Evolutionary conservation across 2,113 vertebrate species (phyloP).

Genomic region (Delphinus delphis): DNA sequence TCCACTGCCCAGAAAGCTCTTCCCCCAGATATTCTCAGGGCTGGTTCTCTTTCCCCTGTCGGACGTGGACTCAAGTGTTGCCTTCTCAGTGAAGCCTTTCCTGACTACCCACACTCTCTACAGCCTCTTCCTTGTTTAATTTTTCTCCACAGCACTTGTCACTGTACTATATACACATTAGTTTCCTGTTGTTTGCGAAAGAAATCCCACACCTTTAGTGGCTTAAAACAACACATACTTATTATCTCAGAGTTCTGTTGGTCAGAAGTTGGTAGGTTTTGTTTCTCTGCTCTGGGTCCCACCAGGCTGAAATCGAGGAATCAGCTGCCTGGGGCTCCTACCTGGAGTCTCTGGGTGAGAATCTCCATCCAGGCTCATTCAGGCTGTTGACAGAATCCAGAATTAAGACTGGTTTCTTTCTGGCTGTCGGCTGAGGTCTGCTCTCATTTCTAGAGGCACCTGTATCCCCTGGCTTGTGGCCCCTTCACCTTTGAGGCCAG

Average conservation of each 20-base stretch:
- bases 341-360: not conserved
- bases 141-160: not conserved
- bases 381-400: not conserved
- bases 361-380: not conserved
- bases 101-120: not conserved
- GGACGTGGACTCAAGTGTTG: not conserved
- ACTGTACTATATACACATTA: not conserved
- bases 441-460: not conserved
- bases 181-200: not conserved
- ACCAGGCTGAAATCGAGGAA: not conserved
- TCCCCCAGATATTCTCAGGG: not conserved
- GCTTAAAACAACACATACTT: not conserved
- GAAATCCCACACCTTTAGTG: not conserved
- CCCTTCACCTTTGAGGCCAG: not conserved
- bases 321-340: not conserved
- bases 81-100: not conserved
- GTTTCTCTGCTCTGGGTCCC: not conserved
- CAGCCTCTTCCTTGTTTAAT: not conserved
- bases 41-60: not conserved
- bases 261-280: not conserved
- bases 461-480: not conserved
- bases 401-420: not conserved
- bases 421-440: not conserved
- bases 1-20: not conserved
- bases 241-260: not conserved